phyloP scores from a whole-genome alignment of 1,140 invertebrate genomes.

The Bicyclus anynana region DNA sequence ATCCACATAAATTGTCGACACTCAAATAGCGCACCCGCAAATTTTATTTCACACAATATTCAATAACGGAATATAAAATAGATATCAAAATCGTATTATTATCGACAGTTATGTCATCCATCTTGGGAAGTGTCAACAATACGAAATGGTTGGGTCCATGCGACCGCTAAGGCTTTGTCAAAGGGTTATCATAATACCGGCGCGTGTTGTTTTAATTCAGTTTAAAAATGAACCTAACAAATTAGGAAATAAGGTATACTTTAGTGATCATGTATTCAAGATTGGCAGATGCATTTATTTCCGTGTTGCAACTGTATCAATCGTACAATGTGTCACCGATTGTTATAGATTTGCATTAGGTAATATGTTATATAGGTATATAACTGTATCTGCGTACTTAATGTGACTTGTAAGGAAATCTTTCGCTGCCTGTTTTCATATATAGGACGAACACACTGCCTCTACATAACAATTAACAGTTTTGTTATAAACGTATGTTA shows the following conservation, averaged over 20 bases:
- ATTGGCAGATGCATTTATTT: conserved; percentile 12
- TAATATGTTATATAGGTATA: too few relatives aligned
- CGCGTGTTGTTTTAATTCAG: not conserved
- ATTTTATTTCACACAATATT: conserved; percentile 1
- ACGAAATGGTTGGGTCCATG: conserved; percentile 23
- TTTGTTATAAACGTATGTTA: too few relatives aligned
- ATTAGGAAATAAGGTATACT: not conserved
- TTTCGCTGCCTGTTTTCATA: too few relatives aligned
- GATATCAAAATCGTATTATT: conserved; percentile 33
- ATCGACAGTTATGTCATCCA: conserved; percentile 31
- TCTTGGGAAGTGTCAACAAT: conserved; percentile 35
- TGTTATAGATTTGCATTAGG: not conserved
- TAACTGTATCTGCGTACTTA: too few relatives aligned
- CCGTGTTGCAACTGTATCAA: conserved; percentile 12
- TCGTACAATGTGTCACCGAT: not conserved
- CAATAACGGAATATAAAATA: conserved; percentile 29
- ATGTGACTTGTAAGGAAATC: too few relatives aligned
- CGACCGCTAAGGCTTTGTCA: conserved; percentile 13
- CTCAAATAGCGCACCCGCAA: not conserved
- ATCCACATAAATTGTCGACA: not conserved
- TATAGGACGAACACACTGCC: too few relatives aligned
- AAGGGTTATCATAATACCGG: conserved; percentile 26
- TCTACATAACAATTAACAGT: too few relatives aligned
- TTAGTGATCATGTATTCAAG: not conserved
- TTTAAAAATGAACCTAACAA: not conserved